Evolutionary conservation across 2,888 invertebrate genomes (phyloP), one percentile per base, ranked within the genome.

Genomic region (Cenopis cana): DNA sequence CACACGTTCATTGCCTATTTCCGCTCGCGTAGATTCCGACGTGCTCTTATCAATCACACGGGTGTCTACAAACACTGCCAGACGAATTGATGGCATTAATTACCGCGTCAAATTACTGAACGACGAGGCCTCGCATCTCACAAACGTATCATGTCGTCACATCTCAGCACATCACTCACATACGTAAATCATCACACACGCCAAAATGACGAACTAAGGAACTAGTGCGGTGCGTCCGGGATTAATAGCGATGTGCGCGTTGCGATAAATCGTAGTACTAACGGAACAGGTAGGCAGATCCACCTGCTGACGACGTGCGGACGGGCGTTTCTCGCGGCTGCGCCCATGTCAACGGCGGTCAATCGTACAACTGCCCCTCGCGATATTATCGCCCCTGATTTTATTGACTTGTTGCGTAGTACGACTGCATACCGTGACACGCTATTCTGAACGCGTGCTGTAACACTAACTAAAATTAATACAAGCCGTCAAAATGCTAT

Each of bases 301-400:
- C 94, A 94, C 82, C 94, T 85, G 82, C 89, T 87, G 74, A 93
- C 89, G 74, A 92, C 91, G 87, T 93, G 89, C n/a, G 93, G 93
- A 57, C 94, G 89, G 73, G 93, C 87, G 87, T 91, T 91, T 81
- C 79, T 93, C 78, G 91, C 90, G 72, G 93, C 90, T 75, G 91
- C 92, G 79, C 94, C 94, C 94, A 94, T 94, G 83, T 87, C 90
- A 88, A 84, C 80, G 80, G 82, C 86, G 85, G 80, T 84, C 89
- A 85, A 89, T 87, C 79, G 80, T 78, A 80, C 80, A 79, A 89
- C 89, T 90, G 89, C 82, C 82, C 79, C 85, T 80, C 85, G 78
- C 82, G 76, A 81, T 84, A 82, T 80, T 82, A 85, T 83, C 82
- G 88, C 84, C 80, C 77, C 81, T 82, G 86, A 88, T 90, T 92